Conservation (phyloP, 2,888 invertebrate genomes). For the Pammene aurita region DNA sequence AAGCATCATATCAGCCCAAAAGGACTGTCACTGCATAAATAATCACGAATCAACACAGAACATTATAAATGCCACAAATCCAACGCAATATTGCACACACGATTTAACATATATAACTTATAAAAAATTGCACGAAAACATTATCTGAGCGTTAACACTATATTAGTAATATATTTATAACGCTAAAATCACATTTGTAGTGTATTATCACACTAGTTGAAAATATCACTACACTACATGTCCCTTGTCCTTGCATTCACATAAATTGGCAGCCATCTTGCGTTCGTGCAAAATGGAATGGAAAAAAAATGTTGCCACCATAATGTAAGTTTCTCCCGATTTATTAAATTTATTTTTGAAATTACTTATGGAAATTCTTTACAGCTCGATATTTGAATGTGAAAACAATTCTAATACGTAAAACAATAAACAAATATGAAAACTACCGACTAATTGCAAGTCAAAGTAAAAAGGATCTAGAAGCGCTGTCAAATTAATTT, state of each 20-base stretch:
- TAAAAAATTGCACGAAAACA: conserved; percentile 76
- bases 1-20: conserved; percentile 75
- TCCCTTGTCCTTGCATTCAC: conserved; percentile 81
- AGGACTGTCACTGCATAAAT: conserved; percentile 78
- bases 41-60: conserved; percentile 81
- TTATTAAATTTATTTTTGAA: background rate
- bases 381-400: too few relatives aligned
- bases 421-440: too few relatives aligned
- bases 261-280: conserved; percentile 83
- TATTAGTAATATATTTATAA: conserved; percentile 64
- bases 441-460: too few relatives aligned
- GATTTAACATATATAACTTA: conserved; percentile 74
- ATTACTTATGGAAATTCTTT: too few relatives aligned
- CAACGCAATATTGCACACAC: conserved; percentile 76
- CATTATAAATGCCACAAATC: conserved; percentile 71
- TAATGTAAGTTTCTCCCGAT: conserved; percentile 44
- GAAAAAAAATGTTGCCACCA: conserved; percentile 60
- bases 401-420: too few relatives aligned
- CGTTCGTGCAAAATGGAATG: conserved; percentile 67
- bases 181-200: conserved; percentile 73
- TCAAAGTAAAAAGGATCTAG: too few relatives aligned
- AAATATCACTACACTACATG: conserved; percentile 76
- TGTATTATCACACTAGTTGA: conserved; percentile 68
- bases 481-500: too few relatives aligned
- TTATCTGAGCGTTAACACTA: conserved; percentile 66